phyloP scores from a whole-genome alignment of 2,888 invertebrate species.

The Eudasyphora cyanicolor region DNA sequence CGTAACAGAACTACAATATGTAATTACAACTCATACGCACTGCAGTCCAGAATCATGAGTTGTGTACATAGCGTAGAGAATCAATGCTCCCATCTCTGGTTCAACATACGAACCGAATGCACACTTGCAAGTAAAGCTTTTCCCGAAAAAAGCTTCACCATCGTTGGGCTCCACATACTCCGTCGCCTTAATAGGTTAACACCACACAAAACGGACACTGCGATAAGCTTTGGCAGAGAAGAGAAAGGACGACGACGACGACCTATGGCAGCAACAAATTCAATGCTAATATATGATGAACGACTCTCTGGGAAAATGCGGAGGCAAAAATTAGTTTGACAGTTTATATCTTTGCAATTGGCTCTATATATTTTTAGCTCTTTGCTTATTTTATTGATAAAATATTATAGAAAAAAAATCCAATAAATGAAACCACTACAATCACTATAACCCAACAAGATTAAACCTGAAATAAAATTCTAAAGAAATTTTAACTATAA shows the following conservation, averaged over 20 bases:
- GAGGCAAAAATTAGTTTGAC: constrained; percentile 59
- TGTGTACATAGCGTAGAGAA: too few relatives aligned
- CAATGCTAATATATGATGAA: constrained; percentile 10
- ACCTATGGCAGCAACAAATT: not conserved
- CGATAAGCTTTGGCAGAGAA: not conserved
- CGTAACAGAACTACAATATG: not conserved
- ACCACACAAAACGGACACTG: not conserved
- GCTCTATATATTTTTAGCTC: constrained; percentile 64
- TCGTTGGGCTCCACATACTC: not conserved
- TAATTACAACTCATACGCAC: not conserved
- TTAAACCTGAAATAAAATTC: not conserved
- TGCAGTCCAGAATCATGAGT: not conserved
- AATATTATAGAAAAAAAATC: constrained; percentile 1
- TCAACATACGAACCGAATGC: not conserved
- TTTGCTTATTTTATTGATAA: constrained; percentile 58
- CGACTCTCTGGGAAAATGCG: constrained; percentile 5
- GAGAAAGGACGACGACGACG: not conserved
- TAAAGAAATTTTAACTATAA: too few relatives aligned
- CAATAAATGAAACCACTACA: not conserved
- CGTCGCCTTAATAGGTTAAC: constrained; percentile 14
- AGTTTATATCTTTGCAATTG: constrained; percentile 69
- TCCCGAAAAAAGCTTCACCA: constrained; percentile 4
- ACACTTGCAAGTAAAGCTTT: not conserved
- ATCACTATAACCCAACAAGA: not conserved
- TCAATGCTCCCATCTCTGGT: constrained; percentile 7